These are phyloP conservation scores for Ovis canadensis DNA, from an alignment of 2,113 vertebrate species.

Conservation along the genomic window DNA sequence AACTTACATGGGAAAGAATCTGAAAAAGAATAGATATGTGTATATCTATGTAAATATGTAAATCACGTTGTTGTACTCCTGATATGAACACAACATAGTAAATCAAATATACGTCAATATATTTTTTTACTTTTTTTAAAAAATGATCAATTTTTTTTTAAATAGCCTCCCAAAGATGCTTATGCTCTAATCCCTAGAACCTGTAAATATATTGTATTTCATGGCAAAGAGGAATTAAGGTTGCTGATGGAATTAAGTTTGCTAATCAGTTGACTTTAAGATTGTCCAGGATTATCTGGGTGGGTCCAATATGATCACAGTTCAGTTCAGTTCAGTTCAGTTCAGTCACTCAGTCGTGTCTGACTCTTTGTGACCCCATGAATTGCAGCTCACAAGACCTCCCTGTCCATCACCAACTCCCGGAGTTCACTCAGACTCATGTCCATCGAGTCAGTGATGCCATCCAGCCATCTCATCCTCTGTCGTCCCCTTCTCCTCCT, in stretches of 20 bases:
- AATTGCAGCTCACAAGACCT: rapidly evolving
- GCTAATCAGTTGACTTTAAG: not conserved
- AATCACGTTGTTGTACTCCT: not conserved
- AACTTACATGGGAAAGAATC: not conserved
- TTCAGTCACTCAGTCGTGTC: not conserved
- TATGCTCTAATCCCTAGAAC: not conserved
- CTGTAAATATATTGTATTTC: not conserved
- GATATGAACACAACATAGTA: not conserved
- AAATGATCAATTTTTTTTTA: not conserved
- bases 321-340: too few relatives aligned
- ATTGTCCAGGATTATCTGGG: not conserved
- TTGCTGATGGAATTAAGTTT: not conserved
- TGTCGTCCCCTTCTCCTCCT: too few relatives aligned
- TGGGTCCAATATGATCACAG: not conserved
- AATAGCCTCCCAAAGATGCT: not conserved
- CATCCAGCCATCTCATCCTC: too few relatives aligned
- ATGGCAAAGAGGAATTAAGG: not conserved
- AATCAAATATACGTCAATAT: not conserved
- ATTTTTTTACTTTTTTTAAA: not conserved
- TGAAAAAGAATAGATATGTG: not conserved
- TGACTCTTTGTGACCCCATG: rapidly evolving
- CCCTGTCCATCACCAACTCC: too few relatives aligned
- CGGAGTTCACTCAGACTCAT: too few relatives aligned
- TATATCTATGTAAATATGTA: not conserved
- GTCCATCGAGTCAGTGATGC: too few relatives aligned